Conservation (phyloP, 2,888 invertebrate genomes). For the Tetranychus truncatus region DNA sequence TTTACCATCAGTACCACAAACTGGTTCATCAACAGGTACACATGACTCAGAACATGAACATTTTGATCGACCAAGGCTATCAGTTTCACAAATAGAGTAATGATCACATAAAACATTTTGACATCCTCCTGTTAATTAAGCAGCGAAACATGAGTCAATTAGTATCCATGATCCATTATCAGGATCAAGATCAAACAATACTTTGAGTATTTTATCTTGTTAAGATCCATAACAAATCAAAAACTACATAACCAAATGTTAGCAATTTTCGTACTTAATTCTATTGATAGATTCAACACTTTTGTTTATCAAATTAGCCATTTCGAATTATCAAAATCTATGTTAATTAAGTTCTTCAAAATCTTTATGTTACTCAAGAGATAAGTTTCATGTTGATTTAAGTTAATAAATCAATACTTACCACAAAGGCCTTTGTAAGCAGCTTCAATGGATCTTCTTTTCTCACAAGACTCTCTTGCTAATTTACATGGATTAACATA, state of each 20-base stretch:
- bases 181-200: too few species aligned
- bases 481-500: slow-evolving; percentile 59
- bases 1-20: slow-evolving; percentile 39
- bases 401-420: slow-evolving; percentile 38
- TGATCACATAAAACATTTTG: not conserved
- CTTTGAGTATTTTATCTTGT: too few species aligned
- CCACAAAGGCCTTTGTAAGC: slow-evolving; percentile 60
- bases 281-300: too few species aligned
- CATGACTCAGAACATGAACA: slow-evolving; percentile 8
- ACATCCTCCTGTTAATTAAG: slow-evolving; percentile 3
- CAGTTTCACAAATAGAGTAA: slow-evolving; percentile 11
- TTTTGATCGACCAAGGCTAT: not conserved
- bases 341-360: too few species aligned
- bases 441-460: slow-evolving; percentile 51
- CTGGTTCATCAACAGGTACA: slow-evolving; percentile 29
- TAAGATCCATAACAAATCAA: too few species aligned
- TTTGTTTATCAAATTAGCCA: too few species aligned
- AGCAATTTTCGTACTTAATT: too few species aligned
- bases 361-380: too few species aligned
- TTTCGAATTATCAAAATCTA: too few species aligned
- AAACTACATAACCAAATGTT: too few species aligned
- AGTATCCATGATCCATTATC: not conserved
- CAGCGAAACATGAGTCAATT: too few species aligned
- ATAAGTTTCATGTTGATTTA: slow-evolving; percentile 28
- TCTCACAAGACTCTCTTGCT: slow-evolving; percentile 56